Base-by-base conservation (phyloP, 1,140 invertebrate genomes). In the Eumeta japonica region DNA sequence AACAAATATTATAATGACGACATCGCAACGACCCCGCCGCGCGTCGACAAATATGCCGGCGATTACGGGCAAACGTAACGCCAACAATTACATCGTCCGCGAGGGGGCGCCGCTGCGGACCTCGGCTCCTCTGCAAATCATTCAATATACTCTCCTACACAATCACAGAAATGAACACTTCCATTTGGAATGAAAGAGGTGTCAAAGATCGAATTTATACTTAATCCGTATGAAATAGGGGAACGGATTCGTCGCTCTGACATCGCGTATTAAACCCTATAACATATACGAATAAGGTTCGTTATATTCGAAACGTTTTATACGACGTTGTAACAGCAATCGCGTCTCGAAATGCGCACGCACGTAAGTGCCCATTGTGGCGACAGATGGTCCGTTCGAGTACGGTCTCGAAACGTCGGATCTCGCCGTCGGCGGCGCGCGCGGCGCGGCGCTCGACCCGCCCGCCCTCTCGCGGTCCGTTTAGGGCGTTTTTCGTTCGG, bases 151-250 rank as follows among this genome's bases (percentile, higher is more conserved):
- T 24, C 20, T 7, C 20, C 5, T 7, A 24, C 20, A 61, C 59
- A 65, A 56, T 66, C 52, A 59, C 57, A 60, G 57, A 60, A 65
- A 62, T 58, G 37, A 33, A 58, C 46, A 44, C 55, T 52, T 55
- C 52, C 52, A 62, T 59, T 61, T 58, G 56, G 66, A 71, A 71
- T 71, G 62, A 66, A 70, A 74, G 67, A 74, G 70, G 70, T 74
- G 70, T 71, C 65, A 74, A 74, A 74, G 70, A 71, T 74, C 66
- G 63, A 68, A 74, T 74, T 74, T 73, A 73, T 73, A 68, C 58
- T 62, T 71, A 74, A 74, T 71, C 66, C 62, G 49, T 48, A 57
- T 58, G 55, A 63, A 61, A 63, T n/a, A 61, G 45, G 52, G 59
- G 67, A 66, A 52, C 43, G 45, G 28, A 17, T 37, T 43, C n/a